Base-by-base conservation (phyloP, 2,888 invertebrate genomes). In the Agriopis marginaria region DNA sequence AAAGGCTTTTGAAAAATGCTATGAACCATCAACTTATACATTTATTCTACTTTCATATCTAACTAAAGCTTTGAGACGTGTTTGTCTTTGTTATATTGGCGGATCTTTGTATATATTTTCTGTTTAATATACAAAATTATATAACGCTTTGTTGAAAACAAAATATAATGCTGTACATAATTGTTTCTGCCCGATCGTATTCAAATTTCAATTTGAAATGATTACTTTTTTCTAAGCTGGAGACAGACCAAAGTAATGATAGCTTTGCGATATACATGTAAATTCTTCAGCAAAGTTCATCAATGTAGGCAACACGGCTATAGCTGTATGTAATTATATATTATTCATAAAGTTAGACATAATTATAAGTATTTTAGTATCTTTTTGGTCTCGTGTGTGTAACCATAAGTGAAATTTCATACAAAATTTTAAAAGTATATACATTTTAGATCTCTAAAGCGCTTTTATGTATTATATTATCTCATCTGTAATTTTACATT, bases 231-330 rank as follows among this genome's bases (percentile, higher is more conserved):
- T 83, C 80, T 82, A 95, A 95, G 96, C 95, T 96, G 95, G 96
- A 96, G 95, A 94, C 94, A 95, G 95, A 95, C 96, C 96, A 96
- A 96, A 96, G 95, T 93, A 91, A 88, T 88, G 92, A 92, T 90
- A 86, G 86, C 92, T 93, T 92, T 93, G 92, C 91, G 84, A 77
- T 73, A 75, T 67, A 72, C 58, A 68, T 91, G 89, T 92, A 90
- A 80, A 90, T 89, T 89, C 82, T 82, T 80, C 80, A 82, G 92
- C 91, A 89, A 91, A 92, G 92, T 90, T 78, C 81, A 86, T 90
- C 89, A 85, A 83, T 47, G 84, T 68, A 69, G 55, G 61, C 55
- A 44, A 61, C 89, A 55, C 90, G 86, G 92, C 91, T 89, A 86
- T 87, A 89, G 90, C 90, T 89, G 88, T 87, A 56, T 71, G 63